Evolutionary conservation across 2,888 invertebrate species (phyloP).

Genomic region (Spialia ferax): DNA sequence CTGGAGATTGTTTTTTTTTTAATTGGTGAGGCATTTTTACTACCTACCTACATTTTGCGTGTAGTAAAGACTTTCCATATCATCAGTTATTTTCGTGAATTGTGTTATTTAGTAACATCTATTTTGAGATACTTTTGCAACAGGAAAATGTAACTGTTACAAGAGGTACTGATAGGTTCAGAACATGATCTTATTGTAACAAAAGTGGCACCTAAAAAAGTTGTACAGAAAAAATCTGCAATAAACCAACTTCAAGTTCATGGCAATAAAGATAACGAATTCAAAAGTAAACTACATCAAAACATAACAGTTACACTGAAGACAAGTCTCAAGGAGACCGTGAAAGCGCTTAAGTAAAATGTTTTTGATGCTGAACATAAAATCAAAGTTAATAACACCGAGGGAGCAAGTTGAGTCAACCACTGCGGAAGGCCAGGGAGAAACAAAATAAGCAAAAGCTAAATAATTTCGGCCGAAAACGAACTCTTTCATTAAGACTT

Average conservation of each 20-base stretch:
- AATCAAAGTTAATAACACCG: conserved; percentile 49
- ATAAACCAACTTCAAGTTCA: not conserved
- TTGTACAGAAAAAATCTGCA: not conserved
- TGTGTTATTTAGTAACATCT: not conserved
- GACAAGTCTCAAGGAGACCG: conserved; percentile 27
- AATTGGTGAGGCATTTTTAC: conserved; percentile 32
- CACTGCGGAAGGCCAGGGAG: conserved; percentile 50
- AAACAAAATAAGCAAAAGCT: conserved; percentile 69
- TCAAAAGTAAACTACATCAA: conserved; percentile 24
- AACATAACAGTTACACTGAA: conserved; percentile 26
- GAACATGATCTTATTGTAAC: too few species aligned
- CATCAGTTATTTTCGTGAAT: not conserved
- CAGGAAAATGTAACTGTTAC: too few species aligned
- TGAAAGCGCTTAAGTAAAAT: conserved; percentile 37
- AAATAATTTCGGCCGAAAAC: conserved; percentile 69
- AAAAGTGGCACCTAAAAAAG: too few species aligned
- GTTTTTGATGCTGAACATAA: conserved; percentile 44
- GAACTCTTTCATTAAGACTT: conserved; percentile 77
- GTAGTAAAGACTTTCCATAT: not conserved
- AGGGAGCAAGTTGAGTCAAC: conserved; percentile 55
- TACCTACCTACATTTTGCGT: conserved; percentile 12
- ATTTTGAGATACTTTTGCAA: not conserved
- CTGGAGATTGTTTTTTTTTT: conserved; percentile 35
- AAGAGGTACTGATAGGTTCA: too few species aligned
- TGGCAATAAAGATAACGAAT: conserved; percentile 8